A percentile compares a stretch with the other conserved stretches of the same genome.
Evolutionary conservation across 2,797 vertebrate genomes (phyloP).

Genomic region (Pseudocheirus occidentalis): DNA sequence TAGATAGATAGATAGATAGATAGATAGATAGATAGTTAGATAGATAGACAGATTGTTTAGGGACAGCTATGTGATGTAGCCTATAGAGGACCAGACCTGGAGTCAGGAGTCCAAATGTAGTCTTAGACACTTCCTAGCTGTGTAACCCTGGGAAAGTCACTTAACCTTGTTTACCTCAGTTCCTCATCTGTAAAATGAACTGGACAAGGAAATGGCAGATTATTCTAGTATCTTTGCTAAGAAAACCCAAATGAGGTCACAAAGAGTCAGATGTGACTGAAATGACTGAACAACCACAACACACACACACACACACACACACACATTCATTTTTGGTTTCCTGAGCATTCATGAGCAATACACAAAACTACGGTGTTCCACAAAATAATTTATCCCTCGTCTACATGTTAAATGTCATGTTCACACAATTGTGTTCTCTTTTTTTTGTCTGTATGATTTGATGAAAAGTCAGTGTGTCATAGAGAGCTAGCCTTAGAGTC

Average conservation of each 20-base stretch:
- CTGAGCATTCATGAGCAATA: not conserved
- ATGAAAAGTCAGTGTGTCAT: not conserved
- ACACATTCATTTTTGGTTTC: not conserved
- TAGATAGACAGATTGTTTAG: too few relatives aligned
- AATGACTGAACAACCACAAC: not conserved
- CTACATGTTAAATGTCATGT: not conserved
- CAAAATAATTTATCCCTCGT: not conserved
- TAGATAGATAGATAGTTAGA: too few relatives aligned
- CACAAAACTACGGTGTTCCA: not conserved
- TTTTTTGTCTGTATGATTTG: not conserved
- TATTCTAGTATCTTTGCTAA: not conserved
- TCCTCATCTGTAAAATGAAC: not conserved
- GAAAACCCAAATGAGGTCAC: not conserved
- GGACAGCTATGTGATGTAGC: not conserved
- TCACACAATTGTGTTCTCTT: not conserved
- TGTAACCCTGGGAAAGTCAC: not conserved
- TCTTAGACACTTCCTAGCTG: not conserved
- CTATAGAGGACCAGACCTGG: not conserved
- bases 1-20: too few relatives aligned
- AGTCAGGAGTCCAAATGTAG: too few relatives aligned
- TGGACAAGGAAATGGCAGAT: not conserved
- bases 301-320: not conserved
- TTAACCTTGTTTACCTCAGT: not conserved
- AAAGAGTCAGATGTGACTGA: not conserved
- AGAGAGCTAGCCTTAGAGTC: not conserved